Evolutionary conservation across 1,140 invertebrate genomes (phyloP), one percentile per base, ranked within the genome.

Genomic region (Panulirus ornatus): DNA sequence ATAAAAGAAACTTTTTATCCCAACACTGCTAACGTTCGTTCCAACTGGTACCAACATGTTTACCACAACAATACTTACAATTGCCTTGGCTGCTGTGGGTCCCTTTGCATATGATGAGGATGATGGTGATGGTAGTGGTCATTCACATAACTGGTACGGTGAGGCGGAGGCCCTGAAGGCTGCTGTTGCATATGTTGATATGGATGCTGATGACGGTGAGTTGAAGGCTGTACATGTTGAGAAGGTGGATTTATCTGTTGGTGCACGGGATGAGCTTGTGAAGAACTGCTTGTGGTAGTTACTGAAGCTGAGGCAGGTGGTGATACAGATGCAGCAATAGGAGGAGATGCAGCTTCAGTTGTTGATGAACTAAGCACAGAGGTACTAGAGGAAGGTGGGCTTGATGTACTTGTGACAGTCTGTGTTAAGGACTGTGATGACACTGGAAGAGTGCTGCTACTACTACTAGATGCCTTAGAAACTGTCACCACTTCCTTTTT

Each of bases 141-240:
- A 44, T 54, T 44, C 16, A 92, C 87, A 54, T 81, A 88, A 40
- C 63, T 73, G 79, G 79, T 79, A 47, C 92, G 93, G 91, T 91
- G 91, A 81, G 91, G 87, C 47, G 87, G 84, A 44, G 87, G 92
- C 30, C 44, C 91, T 38, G 44, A 85, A 22, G 75, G 90, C 66
- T 63, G 84, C 81, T 51, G 63, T 42, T 73, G 71, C n/a, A 82
- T 42, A n/a, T 83, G 42, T 47, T 92, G 88, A 76, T 84, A 82
- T 70, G 92, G 88, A 54, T 91, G 85, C 75, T 87, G 88, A 34
- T 89, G 92, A 66, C 73, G 88, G 19, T 84, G 84, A 16, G 51
- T 54, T 34, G 30, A 30, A 8, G 75, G 85, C 1, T 27, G 85
- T 11, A 27, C 73, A 22, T 40, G 22, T 0, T n/a, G 47, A 19